A percentile compares a stretch with the other conserved stretches of the same genome.
Conservation (phyloP, 2,888 invertebrate species). For the Parnassius smintheus region DNA sequence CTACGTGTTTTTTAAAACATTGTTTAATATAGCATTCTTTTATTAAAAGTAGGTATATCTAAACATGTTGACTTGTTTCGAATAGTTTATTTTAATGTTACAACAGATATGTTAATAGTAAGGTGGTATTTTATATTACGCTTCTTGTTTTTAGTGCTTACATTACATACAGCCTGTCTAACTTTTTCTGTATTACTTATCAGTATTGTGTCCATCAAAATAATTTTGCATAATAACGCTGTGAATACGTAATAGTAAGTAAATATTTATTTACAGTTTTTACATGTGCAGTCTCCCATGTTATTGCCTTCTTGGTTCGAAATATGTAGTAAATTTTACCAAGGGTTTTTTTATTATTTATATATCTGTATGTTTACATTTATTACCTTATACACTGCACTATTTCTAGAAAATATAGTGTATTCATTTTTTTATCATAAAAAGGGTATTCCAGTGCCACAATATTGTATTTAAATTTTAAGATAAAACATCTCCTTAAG, state of each 20-base stretch:
- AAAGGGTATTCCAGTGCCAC: conserved; percentile 66
- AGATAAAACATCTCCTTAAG: conserved; percentile 65
- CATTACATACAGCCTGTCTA: conserved; percentile 38
- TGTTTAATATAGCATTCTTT: conserved; percentile 22
- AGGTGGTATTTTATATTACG: conserved; percentile 55
- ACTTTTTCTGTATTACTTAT: conserved; percentile 38
- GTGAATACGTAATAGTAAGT: conserved; percentile 9
- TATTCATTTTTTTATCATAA: conserved; percentile 39
- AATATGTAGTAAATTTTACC: conserved; percentile 23
- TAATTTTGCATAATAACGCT: conserved; percentile 16
- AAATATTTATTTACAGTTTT: conserved; percentile 20
- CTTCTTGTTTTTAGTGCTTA: conserved; percentile 40
- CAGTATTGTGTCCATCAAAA: conserved; percentile 55
- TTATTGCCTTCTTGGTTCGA: background rate
- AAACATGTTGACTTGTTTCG: conserved; percentile 72
- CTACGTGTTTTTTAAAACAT: conserved; percentile 23
- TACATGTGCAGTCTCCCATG: conserved; percentile 7
- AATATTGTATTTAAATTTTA: conserved; percentile 46
- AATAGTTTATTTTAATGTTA: conserved; percentile 78
- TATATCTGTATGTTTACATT: conserved; percentile 29
- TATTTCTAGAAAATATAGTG: conserved; percentile 46
- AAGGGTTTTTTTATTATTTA: conserved; percentile 18
- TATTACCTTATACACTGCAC: conserved; percentile 67
- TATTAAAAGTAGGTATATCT: conserved; percentile 45
- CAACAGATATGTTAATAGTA: conserved; percentile 49